phyloP scores from a whole-genome alignment of 2,113 vertebrate genomes.

The Marmota flaviventris region DNA sequence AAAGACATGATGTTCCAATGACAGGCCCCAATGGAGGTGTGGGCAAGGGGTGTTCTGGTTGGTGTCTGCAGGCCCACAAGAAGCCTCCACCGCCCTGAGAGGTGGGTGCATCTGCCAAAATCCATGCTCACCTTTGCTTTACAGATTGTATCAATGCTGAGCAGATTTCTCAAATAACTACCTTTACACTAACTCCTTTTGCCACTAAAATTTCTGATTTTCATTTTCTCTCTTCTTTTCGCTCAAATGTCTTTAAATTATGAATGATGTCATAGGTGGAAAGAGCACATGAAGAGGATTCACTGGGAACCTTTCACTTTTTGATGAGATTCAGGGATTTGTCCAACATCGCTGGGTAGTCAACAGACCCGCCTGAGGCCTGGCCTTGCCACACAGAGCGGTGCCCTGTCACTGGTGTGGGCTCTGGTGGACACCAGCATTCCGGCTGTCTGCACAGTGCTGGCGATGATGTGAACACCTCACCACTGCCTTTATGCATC shows the following conservation, averaged over 20 bases:
- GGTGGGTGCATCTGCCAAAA: not conserved
- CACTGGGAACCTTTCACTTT: not conserved
- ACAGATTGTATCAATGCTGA: fast-evolving
- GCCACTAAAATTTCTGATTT: not conserved
- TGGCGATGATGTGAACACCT: not conserved
- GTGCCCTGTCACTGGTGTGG: fast-evolving
- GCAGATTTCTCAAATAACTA: not conserved
- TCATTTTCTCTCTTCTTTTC: not conserved
- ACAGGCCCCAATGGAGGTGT: not conserved
- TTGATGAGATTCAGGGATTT: not conserved
- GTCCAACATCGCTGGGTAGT: not conserved
- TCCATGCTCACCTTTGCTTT: fast-evolving
- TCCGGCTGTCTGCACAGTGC: fast-evolving
- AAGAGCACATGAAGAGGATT: fast-evolving
- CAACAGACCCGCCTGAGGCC: fast-evolving
- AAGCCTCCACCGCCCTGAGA: fast-evolving
- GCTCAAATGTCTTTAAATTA: not conserved
- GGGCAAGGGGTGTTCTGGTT: too few relatives aligned
- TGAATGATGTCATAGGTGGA: not conserved
- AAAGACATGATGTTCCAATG: not conserved
- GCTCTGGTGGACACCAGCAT: not conserved
- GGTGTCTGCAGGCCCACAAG: fast-evolving
- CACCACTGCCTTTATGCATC: not conserved
- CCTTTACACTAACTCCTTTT: not conserved
- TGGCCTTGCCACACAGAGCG: fast-evolving